Base-by-base conservation (phyloP, 2,888 invertebrate species). In the Hydroisotoma schaefferi region DNA sequence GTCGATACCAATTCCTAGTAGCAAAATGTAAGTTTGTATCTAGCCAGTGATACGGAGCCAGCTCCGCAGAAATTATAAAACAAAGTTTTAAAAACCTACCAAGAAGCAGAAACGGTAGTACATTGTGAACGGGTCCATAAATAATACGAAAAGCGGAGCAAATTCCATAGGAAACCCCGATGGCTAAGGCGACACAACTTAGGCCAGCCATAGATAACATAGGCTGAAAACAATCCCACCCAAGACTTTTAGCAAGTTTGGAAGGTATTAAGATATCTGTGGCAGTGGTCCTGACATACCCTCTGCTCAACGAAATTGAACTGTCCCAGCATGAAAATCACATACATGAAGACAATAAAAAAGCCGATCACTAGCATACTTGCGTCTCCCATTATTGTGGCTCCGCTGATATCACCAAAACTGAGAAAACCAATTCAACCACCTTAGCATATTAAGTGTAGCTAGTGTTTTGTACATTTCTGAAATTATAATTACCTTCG, bases 91-190 rank as follows among this genome's bases (percentile, higher is more conserved):
- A n/a, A n/a, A n/a, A n/a, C n/a, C n/a, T n/a, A n/a, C n/a, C n/a
- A n/a, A n/a, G n/a, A 18, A 91, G 76, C 59, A 91, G 80, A 77
- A 91, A 90, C 5, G 90, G 90, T 62, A 90, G 77, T 15, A 89
- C 87, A 10, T 87, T 85, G 76, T 91, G 90, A 1, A 90, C 85
- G 0, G 90, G 90, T 1, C 90, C 88, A 76, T 87, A 90, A 28
- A 86, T 82, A 33, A 89, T 80, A 6, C 86, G 85, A 58, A 87
- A 74, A 8, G 84, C 75, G 1, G 88, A 86, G 74, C 88, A 88
- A 74, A 88, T 76, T 53, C 88, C 86, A 57, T 86, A 82, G 1
- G 87, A 83, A 29, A 85, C 82, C 2, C 85, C 75, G 73, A 89
- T 87, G 0, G 90, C 85, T 80, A 88, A 82, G 6, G 83, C 87